Percentiles rank a stretch among this genome's conserved stretches.
phyloP scores from a whole-genome alignment of 2,888 invertebrate species.

The Steromphala cineraria region DNA sequence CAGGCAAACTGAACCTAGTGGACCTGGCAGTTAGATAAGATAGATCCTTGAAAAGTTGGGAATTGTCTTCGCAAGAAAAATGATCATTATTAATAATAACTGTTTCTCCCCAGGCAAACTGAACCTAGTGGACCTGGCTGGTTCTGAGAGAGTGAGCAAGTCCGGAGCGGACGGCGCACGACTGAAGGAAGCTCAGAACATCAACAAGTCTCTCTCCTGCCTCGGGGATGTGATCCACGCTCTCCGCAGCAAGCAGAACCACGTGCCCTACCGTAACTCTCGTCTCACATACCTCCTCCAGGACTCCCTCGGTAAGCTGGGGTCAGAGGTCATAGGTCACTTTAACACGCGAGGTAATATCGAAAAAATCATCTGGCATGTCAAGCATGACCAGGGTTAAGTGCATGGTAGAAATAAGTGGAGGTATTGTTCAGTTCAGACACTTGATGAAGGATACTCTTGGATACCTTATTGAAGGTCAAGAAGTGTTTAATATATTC shows the following conservation, averaged over 20 bases:
- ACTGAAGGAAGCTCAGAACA: slow-evolving; percentile 78
- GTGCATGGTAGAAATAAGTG: too few relatives aligned
- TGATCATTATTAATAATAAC: neutral
- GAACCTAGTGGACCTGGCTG: slow-evolving; percentile 77
- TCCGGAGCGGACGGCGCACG: slow-evolving; percentile 77
- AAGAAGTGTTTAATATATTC: too few relatives aligned
- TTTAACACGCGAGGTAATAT: too few relatives aligned
- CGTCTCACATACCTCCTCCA: slow-evolving; percentile 78
- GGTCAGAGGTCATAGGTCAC: neutral
- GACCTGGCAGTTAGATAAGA: too few relatives aligned
- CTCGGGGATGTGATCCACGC: slow-evolving; percentile 79
- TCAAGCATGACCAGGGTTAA: too few relatives aligned
- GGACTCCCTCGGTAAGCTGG: slow-evolving; percentile 76
- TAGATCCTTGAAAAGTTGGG: too few relatives aligned
- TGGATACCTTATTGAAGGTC: too few relatives aligned
- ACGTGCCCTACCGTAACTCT: slow-evolving; percentile 78
- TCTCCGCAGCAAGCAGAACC: slow-evolving; percentile 76
- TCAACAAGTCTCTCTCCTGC: slow-evolving; percentile 78
- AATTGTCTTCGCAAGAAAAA: too few relatives aligned
- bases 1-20: too few relatives aligned
- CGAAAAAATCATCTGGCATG: too few relatives aligned
- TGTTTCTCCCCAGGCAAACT: slow-evolving; percentile 69
- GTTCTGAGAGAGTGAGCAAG: slow-evolving; percentile 77
- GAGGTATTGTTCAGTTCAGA: too few relatives aligned
- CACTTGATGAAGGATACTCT: too few relatives aligned